Percentiles rank a stretch among this genome's conserved stretches.
These are phyloP conservation scores for Hyperopisus bebe DNA, from an alignment of 2,113 vertebrate species.

Conservation along the genomic window DNA sequence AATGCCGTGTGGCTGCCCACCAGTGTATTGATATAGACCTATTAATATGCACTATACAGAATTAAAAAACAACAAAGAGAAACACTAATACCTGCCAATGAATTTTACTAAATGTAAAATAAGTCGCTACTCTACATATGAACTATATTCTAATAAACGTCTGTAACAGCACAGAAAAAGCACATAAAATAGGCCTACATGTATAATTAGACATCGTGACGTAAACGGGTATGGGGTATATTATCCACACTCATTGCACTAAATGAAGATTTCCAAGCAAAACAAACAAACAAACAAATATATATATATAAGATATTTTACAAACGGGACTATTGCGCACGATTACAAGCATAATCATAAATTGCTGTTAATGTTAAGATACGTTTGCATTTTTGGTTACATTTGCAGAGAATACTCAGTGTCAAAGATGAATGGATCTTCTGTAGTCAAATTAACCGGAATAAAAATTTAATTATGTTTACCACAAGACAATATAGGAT, in stretches of 20 bases:
- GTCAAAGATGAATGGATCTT: neutral
- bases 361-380: neutral
- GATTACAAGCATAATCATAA: neutral
- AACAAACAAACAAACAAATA: neutral
- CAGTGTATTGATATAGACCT: neutral
- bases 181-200: neutral
- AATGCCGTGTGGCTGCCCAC: neutral
- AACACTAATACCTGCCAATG: neutral
- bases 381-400: neutral
- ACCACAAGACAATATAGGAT: neutral
- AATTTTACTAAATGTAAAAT: neutral
- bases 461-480: neutral
- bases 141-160: neutral
- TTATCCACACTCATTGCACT: neutral
- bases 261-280: neutral
- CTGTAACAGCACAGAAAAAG: neutral
- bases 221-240: neutral
- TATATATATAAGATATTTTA: neutral
- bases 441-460: neutral
- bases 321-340: neutral
- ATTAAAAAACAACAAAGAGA: neutral
- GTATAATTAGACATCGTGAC: neutral
- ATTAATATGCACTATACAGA: neutral
- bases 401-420: neutral
- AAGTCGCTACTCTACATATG: neutral